Base-by-base conservation (phyloP, 35 echinoderm and acorn worm species). In the Ophiothrix spiculata region DNA sequence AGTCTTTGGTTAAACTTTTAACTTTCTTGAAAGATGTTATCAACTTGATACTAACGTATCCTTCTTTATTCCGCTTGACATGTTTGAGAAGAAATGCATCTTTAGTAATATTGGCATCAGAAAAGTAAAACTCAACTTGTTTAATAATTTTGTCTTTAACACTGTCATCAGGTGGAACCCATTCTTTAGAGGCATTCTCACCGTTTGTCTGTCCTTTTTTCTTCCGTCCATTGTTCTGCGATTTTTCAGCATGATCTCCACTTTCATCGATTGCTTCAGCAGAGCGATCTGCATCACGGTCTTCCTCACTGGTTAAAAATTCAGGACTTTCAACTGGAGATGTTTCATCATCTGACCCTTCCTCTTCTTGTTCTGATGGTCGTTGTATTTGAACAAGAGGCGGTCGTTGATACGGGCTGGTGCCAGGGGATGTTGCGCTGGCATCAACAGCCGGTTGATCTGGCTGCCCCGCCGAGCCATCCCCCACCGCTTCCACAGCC, bases 1-100 rank as follows among this genome's bases (percentile, higher is more conserved):
- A 99, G 75, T 99, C 96, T 82, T 99, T 94, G 12, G 89, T 93
- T 35, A 99, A 80, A 36, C 90, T 91, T 42, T 84, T 94, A 28
- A 99, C 90, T 82, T 99, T 99, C 40, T 99, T 99, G 60, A 99
- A 99, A 64, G 96, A 99, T 25, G 96, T 90, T 39, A 99, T 99
- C 39, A 99, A 77, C 74, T 99, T 99, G 21, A 99, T 84, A 78
- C 96, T 99, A 45, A 99, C 96, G 35, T 88, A 99, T 4, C 95
- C 95, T 78, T 98, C 85, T 75, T 94, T 94, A 49, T 98, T 98
- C 28, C 95, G 80, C 45, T 82, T 76, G 14, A 98, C 89, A 77
- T 98, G 95, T 81, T 98, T 98, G 21, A 98, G 64, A 17, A 98
- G 89, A 73, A 98, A 98, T 35, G 95, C 92, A 98, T 98, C 95